Evolutionary conservation across 2,113 vertebrate species (phyloP), one percentile per base, ranked within the genome.

Genomic region (Hypomesus transpacificus): DNA sequence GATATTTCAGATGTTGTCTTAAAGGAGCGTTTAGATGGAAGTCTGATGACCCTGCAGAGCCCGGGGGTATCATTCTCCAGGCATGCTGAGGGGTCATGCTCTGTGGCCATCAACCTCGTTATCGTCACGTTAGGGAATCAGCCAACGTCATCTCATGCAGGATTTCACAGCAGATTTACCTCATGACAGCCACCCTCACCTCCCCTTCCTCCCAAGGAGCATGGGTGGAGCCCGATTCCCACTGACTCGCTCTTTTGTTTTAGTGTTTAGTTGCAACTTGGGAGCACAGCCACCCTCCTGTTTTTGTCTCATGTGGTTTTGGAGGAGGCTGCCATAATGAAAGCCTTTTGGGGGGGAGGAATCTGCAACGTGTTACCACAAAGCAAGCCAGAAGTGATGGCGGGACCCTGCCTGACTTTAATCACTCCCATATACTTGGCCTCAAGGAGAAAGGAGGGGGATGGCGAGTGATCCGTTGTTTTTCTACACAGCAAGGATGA

Each of bases 361-460:
- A 86, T 82, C 76, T 81, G 76, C 79, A 74, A 85, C 82, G 62
- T 78, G 87, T 78, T 83, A 71, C 20, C 20, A 34, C 77, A 78
- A 83, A 34, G 82, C 84, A 83, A 34, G 82, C 84, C 84, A 88
- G 67, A 76, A 68, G 66, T 71, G 70, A 79, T 34, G 79, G 61
- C 26, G 70, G 70, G n/a, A 75, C 69, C 66, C 69, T 74, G 76
- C 67, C 72, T 81, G 14, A 61, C 4, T 77, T 85, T 90, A 88
- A 89, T 87, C 84, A 71, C 70, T 85, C 75, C 83, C 86, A 85
- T 75, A 88, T 75, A 88, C 79, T 87, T 83, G 73, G 85, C 86
- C 74, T 84, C 54, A 46, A 68, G 69, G 34, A 54, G 71, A 66
- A 66, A 69, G 54, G 20, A 14, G 20, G 13, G 58, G 4, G 0